Evolutionary conservation across 2,797 vertebrate genomes (phyloP).

Genomic region (Phyllotis vaccarum): DNA sequence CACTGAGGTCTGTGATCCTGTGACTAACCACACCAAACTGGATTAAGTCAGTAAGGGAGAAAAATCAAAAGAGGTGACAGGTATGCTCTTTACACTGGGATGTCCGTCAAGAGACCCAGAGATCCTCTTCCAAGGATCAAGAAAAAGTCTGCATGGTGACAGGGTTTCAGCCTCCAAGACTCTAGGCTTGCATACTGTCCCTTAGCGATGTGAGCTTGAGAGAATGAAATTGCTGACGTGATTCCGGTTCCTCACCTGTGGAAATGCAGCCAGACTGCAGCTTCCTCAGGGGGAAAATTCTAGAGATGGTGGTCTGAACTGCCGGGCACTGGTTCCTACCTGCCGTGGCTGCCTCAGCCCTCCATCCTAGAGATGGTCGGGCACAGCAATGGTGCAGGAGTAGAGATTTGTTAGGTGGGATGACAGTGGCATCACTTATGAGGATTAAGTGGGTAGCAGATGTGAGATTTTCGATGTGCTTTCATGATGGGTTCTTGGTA

Average conservation of each 20-base stretch:
- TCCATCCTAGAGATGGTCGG: neutral
- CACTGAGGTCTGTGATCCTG: neutral
- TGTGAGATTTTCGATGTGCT: neutral
- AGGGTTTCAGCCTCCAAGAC: neutral
- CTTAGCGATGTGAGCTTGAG: neutral
- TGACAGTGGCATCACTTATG: accelerated
- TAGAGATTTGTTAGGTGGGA: neutral
- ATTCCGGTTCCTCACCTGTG: neutral
- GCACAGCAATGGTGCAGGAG: neutral
- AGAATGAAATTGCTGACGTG: neutral
- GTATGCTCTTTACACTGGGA: neutral
- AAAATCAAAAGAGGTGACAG: neutral
- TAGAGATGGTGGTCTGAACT: accelerated
- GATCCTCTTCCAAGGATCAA: neutral
- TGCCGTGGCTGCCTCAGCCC: neutral
- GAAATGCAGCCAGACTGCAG: neutral
- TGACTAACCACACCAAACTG: neutral
- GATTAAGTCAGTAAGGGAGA: neutral
- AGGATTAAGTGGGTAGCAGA: neutral
- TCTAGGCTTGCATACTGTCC: neutral
- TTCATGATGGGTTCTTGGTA: neutral
- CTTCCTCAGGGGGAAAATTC: neutral
- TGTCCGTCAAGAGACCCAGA: neutral
- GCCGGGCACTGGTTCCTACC: neutral
- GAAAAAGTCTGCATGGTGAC: neutral